phyloP scores from a whole-genome alignment of 1,140 invertebrate genomes.

The Meloidogyne chitwoodi region DNA sequence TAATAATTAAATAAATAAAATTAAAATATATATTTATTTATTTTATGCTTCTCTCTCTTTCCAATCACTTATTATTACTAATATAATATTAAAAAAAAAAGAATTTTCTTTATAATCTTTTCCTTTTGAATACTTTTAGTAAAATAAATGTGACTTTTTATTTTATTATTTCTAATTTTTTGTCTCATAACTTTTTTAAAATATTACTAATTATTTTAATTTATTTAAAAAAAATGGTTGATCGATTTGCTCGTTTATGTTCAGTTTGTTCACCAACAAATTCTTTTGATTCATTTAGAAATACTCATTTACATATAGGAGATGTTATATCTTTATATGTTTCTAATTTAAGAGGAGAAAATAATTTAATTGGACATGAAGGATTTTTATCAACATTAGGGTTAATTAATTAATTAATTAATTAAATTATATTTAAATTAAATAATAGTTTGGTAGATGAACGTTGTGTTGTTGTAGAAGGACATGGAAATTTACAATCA shows the following conservation, averaged over 20 bases:
- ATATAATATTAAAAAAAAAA: not conserved
- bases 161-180: not conserved
- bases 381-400: conserved; percentile 58
- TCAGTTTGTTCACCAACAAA: conserved; percentile 38
- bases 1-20: too few relatives aligned
- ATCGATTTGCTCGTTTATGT: conserved; percentile 38
- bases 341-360: conserved; percentile 34
- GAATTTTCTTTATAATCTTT: not conserved
- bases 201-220: too few relatives aligned
- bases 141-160: not conserved
- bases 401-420: conserved; percentile 24
- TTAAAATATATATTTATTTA: not conserved
- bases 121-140: not conserved
- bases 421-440: not conserved
- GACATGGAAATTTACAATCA: conserved; percentile 51
- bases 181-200: too few relatives aligned
- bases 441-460: conserved; percentile 53
- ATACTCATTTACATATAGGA: conserved; percentile 51
- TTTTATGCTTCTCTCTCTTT: not conserved
- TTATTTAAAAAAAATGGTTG: conserved; percentile 17
- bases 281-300: conserved; percentile 46
- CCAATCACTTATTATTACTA: not conserved
- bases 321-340: conserved; percentile 59
- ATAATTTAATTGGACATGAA: conserved; percentile 37
- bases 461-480: conserved; percentile 54